Evolutionary conservation across 2,888 invertebrate genomes (phyloP), one percentile per base, ranked within the genome.

Genomic region (Acanthococcus lagerstroemiae): DNA sequence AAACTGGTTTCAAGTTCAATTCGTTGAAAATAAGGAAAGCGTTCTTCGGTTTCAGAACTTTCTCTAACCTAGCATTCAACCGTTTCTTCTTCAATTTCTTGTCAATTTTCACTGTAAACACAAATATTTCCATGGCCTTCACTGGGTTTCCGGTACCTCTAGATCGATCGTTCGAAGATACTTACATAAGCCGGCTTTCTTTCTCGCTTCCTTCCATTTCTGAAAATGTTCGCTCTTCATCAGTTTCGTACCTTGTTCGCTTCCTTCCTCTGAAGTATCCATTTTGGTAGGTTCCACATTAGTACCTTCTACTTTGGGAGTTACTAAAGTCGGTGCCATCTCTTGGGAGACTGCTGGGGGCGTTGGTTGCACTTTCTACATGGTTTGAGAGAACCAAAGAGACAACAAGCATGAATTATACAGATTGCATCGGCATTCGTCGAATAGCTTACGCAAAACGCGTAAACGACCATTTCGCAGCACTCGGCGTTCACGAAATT

Each of bases 381-480:
- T 52, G n/a, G 24, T 63, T 54, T 37, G 63, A 37, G 63, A 37
- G 52, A 63, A 63, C 63, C 63, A 63, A 52, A 63, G 63, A 63
- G 63, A 63, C 63, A 63, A 63, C 63, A 52, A 63, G 63, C 63
- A 63, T 63, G 30, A 63, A 48, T 54, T 54, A 54, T 52, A 52
- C 21, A 21, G 22, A 54, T 26, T 63, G 37, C 30, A 52, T 52
- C 30, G 50, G 26, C 52, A 44, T 54, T 44, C 63, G 54, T 52
- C 30, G 63, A 54, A 44, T 63, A 63, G 27, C 27, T 63, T 63
- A 54, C 54, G 37, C 30, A 24, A 27, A 12, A 63, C 63, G 54
- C 4, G 9, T 37, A 63, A 54, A 63, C 63, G 63, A 63, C 25
- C 0, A 27, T 21, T 61, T 48, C 27, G 21, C 19, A 48, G 19